Percentiles rank a stretch among this genome's conserved stretches.
Conservation (phyloP, 2,888 invertebrate genomes). For the Drosophila lutescens region DNA sequence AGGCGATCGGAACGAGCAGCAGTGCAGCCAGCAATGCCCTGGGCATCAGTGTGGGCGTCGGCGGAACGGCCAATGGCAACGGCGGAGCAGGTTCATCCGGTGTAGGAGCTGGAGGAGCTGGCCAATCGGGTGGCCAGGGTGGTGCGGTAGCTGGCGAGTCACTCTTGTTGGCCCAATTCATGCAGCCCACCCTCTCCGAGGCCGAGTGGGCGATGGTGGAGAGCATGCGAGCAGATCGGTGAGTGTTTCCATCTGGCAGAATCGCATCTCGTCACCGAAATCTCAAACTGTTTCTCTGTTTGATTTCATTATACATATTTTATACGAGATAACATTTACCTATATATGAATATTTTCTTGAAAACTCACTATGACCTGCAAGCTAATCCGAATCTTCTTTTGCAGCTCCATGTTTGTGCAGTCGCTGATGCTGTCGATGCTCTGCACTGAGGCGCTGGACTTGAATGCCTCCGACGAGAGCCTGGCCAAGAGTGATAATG, state of each 20-base stretch:
- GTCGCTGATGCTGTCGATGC: slow-evolving; percentile 87
- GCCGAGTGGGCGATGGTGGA: slow-evolving; percentile 86
- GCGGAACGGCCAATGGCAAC: slow-evolving; percentile 67
- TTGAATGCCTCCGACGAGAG: slow-evolving; percentile 56
- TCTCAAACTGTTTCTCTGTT: too few relatives aligned
- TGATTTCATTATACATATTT: too few relatives aligned
- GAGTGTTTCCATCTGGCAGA: slow-evolving; percentile 30
- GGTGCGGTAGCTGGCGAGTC: slow-evolving; percentile 63
- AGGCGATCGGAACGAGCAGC: slow-evolving; percentile 69
- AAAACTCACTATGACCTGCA: neutral
- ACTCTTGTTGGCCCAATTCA: slow-evolving; percentile 85
- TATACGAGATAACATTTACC: neutral
- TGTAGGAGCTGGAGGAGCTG: slow-evolving; percentile 50
- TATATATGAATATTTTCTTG: neutral
- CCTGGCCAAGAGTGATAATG: slow-evolving; percentile 83
- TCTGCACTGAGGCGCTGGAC: slow-evolving; percentile 65
- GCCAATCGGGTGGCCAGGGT: slow-evolving; percentile 51
- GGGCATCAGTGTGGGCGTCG: slow-evolving; percentile 75
- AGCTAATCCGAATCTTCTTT: neutral
- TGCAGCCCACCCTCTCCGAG: slow-evolving; percentile 85
- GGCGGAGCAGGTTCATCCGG: slow-evolving; percentile 45
- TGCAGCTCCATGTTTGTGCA: slow-evolving; percentile 87
- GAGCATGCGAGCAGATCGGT: slow-evolving; percentile 86
- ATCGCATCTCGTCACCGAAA: too few relatives aligned
- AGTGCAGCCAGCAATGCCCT: slow-evolving; percentile 73